These are phyloP conservation scores for Orgyia antiqua DNA, from an alignment of 2,888 invertebrate species.

Conservation along the genomic window DNA sequence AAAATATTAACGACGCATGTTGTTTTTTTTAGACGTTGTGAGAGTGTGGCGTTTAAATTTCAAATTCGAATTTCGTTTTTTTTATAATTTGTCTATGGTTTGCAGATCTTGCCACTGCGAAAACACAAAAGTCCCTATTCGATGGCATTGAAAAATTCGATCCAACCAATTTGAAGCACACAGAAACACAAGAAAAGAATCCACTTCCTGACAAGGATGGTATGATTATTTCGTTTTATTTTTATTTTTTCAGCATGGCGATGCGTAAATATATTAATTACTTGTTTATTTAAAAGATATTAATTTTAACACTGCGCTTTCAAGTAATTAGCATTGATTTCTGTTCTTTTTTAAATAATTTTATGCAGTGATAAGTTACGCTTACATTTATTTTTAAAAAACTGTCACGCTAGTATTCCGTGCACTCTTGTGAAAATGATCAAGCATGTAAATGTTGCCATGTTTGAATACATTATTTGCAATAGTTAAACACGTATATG, in stretches of 20 bases:
- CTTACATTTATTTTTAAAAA: conserved; percentile 26
- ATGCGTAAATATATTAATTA: conserved; percentile 8
- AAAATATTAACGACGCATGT: conserved; percentile 47
- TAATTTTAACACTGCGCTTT: conserved; percentile 7
- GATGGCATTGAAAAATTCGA: conserved; percentile 93
- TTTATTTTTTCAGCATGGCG: conserved; percentile 16
- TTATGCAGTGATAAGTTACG: conserved; percentile 22
- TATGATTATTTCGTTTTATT: conserved; percentile 68
- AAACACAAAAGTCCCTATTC: conserved; percentile 89
- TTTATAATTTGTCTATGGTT: conserved; percentile 34
- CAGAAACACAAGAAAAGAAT: conserved; percentile 95
- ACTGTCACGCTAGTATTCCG: conserved; percentile 28
- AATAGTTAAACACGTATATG: neutral
- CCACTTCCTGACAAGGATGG: conserved; percentile 96
- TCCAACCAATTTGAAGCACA: conserved; percentile 89
- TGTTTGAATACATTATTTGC: conserved; percentile 7
- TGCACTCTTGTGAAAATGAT: conserved; percentile 4
- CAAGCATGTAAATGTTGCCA: conserved; percentile 27
- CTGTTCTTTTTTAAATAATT: conserved; percentile 13
- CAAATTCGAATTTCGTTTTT: conserved; percentile 8
- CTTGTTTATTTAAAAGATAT: conserved; percentile 1
- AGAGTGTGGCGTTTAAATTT: conserved; percentile 18
- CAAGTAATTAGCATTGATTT: conserved; percentile 4
- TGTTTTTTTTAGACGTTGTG: conserved; percentile 28
- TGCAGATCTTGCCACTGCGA: conserved; percentile 92